Evolutionary conservation across 2,797 vertebrate genomes (phyloP).

Genomic region (Fringilla coelebs): DNA sequence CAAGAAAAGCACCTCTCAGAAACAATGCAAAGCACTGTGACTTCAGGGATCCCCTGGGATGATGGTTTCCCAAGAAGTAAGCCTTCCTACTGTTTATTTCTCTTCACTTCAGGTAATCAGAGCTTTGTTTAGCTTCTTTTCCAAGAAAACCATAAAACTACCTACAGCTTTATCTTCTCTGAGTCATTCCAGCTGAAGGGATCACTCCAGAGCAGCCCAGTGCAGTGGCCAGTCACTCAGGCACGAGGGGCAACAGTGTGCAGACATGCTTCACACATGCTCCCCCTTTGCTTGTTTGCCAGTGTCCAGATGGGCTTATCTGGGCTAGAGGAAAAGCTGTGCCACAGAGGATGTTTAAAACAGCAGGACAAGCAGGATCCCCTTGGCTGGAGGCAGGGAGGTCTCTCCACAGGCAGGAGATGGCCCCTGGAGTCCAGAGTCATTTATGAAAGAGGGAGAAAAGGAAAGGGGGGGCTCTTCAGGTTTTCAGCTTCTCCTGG

Average conservation of each 20-base stretch:
- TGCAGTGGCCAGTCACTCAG: not conserved
- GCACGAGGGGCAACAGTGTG: fast-evolving
- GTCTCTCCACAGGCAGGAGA: not conserved
- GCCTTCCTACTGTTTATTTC: not conserved
- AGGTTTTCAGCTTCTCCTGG: not conserved
- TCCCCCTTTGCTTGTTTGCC: not conserved
- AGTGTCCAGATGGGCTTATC: not conserved
- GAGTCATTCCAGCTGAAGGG: not conserved
- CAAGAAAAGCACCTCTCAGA: not conserved
- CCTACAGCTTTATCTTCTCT: not conserved
- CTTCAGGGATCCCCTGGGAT: not conserved
- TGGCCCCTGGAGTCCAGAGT: not conserved
- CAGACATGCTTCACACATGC: fast-evolving
- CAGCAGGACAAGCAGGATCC: not conserved
- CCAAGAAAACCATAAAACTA: not conserved
- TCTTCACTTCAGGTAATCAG: not conserved
- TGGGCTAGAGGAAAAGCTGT: not conserved
- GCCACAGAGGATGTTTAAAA: not conserved
- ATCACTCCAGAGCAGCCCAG: not conserved
- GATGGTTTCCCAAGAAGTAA: not conserved
- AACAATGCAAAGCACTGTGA: not conserved
- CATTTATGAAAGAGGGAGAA: not conserved
- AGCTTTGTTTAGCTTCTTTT: not conserved
- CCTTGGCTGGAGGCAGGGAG: not conserved
- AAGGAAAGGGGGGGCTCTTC: not conserved